Evolutionary conservation across 2,113 vertebrate genomes (phyloP).

Genomic region (Salvator merianae): DNA sequence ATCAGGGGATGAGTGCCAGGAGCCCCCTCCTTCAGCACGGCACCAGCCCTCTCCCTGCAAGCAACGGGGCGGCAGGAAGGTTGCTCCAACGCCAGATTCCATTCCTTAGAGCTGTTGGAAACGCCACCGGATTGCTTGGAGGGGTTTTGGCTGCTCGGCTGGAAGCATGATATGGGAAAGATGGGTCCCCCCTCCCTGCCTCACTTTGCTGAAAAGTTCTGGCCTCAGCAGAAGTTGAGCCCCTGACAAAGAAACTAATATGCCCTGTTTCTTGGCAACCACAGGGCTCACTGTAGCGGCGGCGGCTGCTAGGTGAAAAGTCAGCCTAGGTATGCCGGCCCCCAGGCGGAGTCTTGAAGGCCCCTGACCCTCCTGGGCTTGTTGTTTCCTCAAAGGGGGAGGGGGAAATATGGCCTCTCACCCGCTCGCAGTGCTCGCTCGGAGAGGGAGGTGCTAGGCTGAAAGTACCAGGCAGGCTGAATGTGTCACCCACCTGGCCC

Average conservation of each 20-base stretch:
- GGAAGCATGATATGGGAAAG: slow-evolving; percentile 11
- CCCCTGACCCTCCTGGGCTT: neutral
- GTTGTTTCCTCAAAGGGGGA: too few relatives aligned
- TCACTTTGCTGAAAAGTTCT: neutral
- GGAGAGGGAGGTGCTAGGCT: neutral
- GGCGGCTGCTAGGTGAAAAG: neutral
- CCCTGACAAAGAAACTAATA: neutral
- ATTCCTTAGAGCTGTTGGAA: slow-evolving; percentile 34
- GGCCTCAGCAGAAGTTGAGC: neutral
- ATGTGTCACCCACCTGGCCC: neutral
- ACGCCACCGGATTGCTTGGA: slow-evolving; percentile 21
- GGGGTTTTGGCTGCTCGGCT: slow-evolving; percentile 31
- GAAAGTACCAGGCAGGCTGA: neutral
- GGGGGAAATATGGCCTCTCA: too few relatives aligned
- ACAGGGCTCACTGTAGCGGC: neutral
- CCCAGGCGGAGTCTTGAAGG: neutral
- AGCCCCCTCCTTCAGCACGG: too few relatives aligned
- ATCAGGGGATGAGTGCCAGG: neutral
- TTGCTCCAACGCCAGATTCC: neutral
- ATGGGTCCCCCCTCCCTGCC: neutral
- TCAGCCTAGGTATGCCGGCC: neutral
- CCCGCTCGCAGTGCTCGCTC: too few relatives aligned
- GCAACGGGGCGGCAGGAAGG: neutral
- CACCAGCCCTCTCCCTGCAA: slow-evolving; percentile 20
- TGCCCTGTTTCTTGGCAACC: neutral